phyloP scores from a whole-genome alignment of 2,797 vertebrate species.

The Enoplosus armatus region DNA sequence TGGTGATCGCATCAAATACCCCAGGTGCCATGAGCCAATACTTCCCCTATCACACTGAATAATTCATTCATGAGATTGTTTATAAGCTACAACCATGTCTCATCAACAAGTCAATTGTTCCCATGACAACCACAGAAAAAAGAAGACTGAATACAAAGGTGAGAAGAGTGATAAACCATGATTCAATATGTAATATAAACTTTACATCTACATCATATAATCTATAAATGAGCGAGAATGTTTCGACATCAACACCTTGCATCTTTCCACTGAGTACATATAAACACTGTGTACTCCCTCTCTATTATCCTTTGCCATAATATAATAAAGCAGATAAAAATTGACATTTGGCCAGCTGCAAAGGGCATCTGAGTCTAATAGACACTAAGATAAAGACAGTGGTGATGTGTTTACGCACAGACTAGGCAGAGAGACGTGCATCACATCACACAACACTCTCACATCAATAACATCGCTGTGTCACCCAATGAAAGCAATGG shows the following conservation, averaged over 20 bases:
- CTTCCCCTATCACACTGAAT: conserved; percentile 29
- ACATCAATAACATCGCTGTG: conserved; percentile 20
- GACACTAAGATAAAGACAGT: conserved; percentile 31
- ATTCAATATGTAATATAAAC: conserved; percentile 47
- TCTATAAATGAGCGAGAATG: conserved; percentile 25
- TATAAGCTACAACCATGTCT: conserved; percentile 27
- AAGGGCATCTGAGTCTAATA: conserved; percentile 35
- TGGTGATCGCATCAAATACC: conserved; percentile 39
- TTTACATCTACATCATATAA: conserved; percentile 49
- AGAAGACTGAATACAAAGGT: conserved; percentile 33
- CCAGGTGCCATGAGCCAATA: conserved; percentile 31
- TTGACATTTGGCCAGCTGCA: conserved; percentile 24
- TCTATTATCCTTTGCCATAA: conserved; percentile 26
- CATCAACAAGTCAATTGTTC: conserved; percentile 51
- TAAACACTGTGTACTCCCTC: conserved; percentile 40
- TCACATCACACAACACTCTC: conserved; percentile 34
- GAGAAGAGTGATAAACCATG: conserved; percentile 10
- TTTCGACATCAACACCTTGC: conserved; percentile 20
- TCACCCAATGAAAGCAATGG: conserved; percentile 24
- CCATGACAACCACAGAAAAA: conserved; percentile 58
- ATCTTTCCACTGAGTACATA: conserved; percentile 23
- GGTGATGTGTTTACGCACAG: conserved; percentile 37
- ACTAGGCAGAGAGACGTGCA: conserved; percentile 18
- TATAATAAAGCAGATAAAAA: conserved; percentile 41
- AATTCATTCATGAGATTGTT: conserved; percentile 50